Evolutionary conservation across 2,888 invertebrate species (phyloP), one percentile per base, ranked within the genome.

Genomic region (Nemoura dubitans): DNA sequence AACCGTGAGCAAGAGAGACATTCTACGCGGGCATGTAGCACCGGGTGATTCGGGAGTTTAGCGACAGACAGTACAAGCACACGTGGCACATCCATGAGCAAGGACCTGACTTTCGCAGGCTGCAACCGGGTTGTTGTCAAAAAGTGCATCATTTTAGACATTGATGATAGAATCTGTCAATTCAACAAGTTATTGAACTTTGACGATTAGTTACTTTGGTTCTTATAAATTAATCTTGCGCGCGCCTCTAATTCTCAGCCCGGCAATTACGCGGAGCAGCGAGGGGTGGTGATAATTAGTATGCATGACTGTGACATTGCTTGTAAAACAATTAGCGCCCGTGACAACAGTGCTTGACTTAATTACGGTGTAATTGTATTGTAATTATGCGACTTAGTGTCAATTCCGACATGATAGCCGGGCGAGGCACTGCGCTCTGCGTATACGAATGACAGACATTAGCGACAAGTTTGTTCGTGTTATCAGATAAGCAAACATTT

Each of bases 251-350:
- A 59, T 59, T 36, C 59, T 21, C 59, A 21, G 59, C 10, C 16
- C 21, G 14, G 14, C 21, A 59, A 59, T 21, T 59, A 59, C 59
- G 14, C 59, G 6, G 76, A 27, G 21, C 76, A 26, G 7, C 10
- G 83, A 59, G 84, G 84, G 84, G 84, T 59, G 84, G 27, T 59
- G 27, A 10, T 84, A 81, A 81, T 81, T 81, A 81, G 81, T 84
- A 84, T 84, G 59, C 84, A 84, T 27, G 29, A 76, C 84, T 26
- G 59, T 84, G 84, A 76, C 84, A 84, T 59, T 76, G 84, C 76
- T 84, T 76, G 59, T 26, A 28, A 84, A 76, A 84, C 84, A 84
- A 84, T 84, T 84, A 84, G 28, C 83, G 27, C 26, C 25, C 84
- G 5, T 84, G 84, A 84, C 84, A 84, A 84, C 84, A 84, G 0